phyloP scores from a whole-genome alignment of 2,113 vertebrate genomes.

The Oenanthe oenanthe region DNA sequence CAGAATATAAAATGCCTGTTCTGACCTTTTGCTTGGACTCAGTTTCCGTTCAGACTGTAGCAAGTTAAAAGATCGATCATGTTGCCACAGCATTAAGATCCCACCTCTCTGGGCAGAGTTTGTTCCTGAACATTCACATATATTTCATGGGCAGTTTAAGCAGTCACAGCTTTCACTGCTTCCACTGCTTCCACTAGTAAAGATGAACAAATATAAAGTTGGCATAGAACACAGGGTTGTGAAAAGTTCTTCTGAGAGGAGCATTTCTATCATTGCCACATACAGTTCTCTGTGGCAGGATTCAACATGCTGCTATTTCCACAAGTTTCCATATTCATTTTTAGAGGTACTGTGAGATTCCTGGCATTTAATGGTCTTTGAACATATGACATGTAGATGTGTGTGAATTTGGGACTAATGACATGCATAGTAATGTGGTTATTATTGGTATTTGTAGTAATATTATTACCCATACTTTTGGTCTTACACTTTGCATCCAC shows the following conservation, averaged over 20 bases:
- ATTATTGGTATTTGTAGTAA: neutral
- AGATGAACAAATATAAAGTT: neutral
- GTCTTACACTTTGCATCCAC: neutral
- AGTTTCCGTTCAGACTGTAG: conserved; percentile 70
- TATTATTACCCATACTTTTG: neutral
- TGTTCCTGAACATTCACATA: neutral
- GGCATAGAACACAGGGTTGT: neutral
- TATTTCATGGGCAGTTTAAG: neutral
- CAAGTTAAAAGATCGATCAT: conserved; percentile 46
- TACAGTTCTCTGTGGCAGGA: neutral
- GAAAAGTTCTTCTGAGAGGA: neutral
- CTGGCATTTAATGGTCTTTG: neutral
- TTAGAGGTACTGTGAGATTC: neutral
- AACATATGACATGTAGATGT: neutral
- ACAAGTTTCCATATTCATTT: neutral
- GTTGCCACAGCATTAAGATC: conserved; percentile 21
- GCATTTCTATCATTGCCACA: neutral
- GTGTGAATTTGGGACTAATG: neutral
- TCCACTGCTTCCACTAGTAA: neutral
- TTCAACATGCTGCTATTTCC: neutral
- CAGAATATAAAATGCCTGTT: conserved; percentile 69
- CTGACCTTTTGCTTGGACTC: conserved; percentile 70
- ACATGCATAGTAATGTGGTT: neutral
- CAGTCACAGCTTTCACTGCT: neutral
- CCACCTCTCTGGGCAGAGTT: neutral